phyloP scores from a whole-genome alignment of 1,140 invertebrate species.

The Polypedilum pembai region DNA sequence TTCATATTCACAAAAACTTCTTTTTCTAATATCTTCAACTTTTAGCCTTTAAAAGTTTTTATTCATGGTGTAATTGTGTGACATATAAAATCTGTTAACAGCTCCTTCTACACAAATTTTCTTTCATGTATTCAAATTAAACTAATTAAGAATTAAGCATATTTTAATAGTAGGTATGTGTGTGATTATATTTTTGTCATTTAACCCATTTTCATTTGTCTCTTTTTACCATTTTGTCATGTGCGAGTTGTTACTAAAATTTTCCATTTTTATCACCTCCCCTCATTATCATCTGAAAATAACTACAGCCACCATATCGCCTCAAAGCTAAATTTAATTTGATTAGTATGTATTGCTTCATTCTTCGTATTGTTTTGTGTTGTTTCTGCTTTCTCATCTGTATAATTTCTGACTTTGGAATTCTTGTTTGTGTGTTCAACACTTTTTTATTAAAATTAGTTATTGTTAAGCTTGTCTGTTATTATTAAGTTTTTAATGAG shows the following conservation, averaged over 20 bases:
- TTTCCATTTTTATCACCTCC: neutral
- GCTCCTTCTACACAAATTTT: constrained; percentile 1
- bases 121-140: constrained; percentile 9
- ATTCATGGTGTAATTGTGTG: neutral
- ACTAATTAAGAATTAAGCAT: neutral
- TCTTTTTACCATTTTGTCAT: neutral
- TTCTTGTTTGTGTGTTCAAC: neutral
- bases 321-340: neutral
- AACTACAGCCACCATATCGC: neutral
- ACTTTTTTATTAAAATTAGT: neutral
- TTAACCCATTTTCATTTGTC: neutral
- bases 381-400: neutral
- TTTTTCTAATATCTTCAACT: neutral
- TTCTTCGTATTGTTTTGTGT: neutral
- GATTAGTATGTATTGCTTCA: constrained; percentile 18
- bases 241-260: neutral
- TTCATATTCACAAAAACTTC: neutral
- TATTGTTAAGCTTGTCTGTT: neutral
- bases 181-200: neutral
- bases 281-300: neutral
- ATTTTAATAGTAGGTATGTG: neutral
- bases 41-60: neutral
- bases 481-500: neutral
- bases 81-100: constrained; percentile 19
- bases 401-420: neutral